A percentile compares a stretch with the other conserved stretches of the same genome.
Conservation (phyloP, 2,797 vertebrate genomes). For the Taeniopygia guttata region DNA sequence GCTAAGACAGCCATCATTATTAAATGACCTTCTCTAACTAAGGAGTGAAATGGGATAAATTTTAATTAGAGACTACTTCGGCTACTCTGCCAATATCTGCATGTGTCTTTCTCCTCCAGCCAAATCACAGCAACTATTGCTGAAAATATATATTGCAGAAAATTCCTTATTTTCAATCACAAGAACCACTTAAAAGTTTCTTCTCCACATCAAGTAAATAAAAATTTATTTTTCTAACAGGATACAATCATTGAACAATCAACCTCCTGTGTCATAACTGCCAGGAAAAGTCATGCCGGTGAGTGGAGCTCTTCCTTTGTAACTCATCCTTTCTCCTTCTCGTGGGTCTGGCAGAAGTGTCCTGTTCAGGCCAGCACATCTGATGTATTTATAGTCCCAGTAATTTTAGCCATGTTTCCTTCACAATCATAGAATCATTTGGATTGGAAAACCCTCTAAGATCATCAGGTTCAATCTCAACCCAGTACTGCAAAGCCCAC, state of each 20-base stretch:
- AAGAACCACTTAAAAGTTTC: neutral
- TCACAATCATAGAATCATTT: neutral
- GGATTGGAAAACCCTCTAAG: neutral
- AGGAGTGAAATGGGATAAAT: neutral
- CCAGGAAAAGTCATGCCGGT: neutral
- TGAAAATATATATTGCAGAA: neutral
- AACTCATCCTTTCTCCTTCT: neutral
- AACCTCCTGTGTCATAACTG: rapidly evolving
- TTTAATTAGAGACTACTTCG: neutral
- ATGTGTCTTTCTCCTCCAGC: neutral
- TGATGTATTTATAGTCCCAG: too few relatives aligned
- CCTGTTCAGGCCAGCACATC: rapidly evolving
- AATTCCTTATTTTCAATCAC: neutral
- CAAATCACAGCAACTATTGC: neutral
- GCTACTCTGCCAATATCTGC: neutral
- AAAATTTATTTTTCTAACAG: neutral
- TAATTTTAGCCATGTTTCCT: neutral
- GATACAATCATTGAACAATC: rapidly evolving
- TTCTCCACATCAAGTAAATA: rapidly evolving
- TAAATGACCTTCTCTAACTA: neutral
- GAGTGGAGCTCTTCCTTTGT: rapidly evolving
- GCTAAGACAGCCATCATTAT: neutral
- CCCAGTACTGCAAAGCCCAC: neutral
- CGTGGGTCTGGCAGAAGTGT: neutral
- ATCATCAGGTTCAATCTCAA: neutral